phyloP scores from a whole-genome alignment of 2,888 invertebrate species.

The Ennomos quercinarius region DNA sequence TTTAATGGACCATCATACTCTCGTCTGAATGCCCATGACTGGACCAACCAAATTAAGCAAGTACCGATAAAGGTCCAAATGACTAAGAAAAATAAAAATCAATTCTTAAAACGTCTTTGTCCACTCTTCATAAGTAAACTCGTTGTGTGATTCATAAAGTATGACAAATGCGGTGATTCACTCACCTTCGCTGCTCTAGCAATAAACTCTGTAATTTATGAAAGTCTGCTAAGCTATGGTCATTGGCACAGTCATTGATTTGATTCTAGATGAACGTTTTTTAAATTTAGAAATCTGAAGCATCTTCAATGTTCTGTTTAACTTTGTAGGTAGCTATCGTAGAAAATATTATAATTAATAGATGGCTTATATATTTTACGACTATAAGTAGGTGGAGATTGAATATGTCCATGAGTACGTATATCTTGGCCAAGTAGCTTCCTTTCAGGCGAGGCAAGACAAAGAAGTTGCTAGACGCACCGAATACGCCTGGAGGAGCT shows the following conservation, averaged over 20 bases:
- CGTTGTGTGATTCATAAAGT: constrained; percentile 37
- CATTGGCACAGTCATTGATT: constrained; percentile 6
- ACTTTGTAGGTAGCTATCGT: too few relatives aligned
- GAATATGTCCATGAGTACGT: too few relatives aligned
- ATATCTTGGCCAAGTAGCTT: too few relatives aligned
- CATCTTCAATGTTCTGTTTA: not conserved
- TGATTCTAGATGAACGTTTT: constrained; percentile 12
- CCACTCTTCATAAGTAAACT: constrained; percentile 27
- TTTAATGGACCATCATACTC: too few relatives aligned
- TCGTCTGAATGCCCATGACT: not conserved
- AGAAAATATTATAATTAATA: too few relatives aligned
- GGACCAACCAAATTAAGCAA: constrained; percentile 4
- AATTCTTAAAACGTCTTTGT: constrained; percentile 40
- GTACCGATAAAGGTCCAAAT: not conserved
- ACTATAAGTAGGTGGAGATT: too few relatives aligned
- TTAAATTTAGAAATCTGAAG: constrained; percentile 12
- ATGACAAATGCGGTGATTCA: constrained; percentile 42
- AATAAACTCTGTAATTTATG: constrained; percentile 30
- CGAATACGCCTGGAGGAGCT: too few relatives aligned
- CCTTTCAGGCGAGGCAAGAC: too few relatives aligned
- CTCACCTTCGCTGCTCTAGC: constrained; percentile 22
- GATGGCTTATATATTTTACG: too few relatives aligned
- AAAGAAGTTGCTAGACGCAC: too few relatives aligned
- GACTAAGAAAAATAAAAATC: constrained; percentile 16
- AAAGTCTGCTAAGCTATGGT: constrained; percentile 17